Conservation (phyloP, 2,888 invertebrate genomes). For the Drosophila percnosoma region DNA sequence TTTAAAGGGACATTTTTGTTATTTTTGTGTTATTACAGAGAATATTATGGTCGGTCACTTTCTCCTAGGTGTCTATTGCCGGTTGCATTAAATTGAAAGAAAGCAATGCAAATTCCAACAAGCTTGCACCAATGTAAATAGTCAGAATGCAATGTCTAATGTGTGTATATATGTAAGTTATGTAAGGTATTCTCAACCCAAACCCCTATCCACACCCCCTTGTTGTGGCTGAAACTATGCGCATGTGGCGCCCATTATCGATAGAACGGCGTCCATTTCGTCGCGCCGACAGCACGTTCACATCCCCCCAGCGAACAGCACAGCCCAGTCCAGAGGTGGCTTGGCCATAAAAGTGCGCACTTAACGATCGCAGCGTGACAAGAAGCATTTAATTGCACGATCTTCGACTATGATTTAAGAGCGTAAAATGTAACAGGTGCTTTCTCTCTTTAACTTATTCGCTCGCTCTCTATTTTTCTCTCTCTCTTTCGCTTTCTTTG, state of each 20-base stretch:
- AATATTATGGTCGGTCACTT: background rate
- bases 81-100: background rate
- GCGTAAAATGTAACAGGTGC: constrained; percentile 12
- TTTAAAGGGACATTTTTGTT: background rate
- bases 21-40: background rate
- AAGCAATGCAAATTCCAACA: background rate
- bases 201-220: background rate
- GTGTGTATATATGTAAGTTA: constrained; percentile 1
- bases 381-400: constrained; percentile 38
- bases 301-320: background rate
- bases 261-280: constrained; percentile 36
- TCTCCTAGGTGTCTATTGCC: background rate
- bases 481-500: constrained; percentile 2
- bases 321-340: constrained; percentile 12
- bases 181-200: constrained; percentile 6
- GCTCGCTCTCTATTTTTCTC: background rate
- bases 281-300: constrained; percentile 38
- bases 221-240: constrained; percentile 29
- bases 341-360: constrained; percentile 19
- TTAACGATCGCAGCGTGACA: constrained; percentile 61
- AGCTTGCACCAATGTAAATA: constrained; percentile 29
- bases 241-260: constrained; percentile 63
- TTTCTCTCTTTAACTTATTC: background rate
- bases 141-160: background rate
- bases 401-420: constrained; percentile 34